Percentiles rank a stretch among this genome's conserved stretches.
phyloP scores from a whole-genome alignment of 2,888 invertebrate species.

The Ferrisia virgata region DNA sequence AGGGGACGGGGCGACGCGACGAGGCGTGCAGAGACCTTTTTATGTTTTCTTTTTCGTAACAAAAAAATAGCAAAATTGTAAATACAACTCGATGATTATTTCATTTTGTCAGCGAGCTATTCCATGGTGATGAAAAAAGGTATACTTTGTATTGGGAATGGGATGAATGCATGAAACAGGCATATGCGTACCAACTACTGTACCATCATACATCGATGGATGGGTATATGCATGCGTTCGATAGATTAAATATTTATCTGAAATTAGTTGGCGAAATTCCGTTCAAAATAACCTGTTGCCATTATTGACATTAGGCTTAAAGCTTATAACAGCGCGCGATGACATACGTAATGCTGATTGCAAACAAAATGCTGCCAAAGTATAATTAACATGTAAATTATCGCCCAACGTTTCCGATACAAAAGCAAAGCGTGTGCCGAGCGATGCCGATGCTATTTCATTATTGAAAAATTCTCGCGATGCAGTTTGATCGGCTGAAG shows the following conservation, averaged over 20 bases:
- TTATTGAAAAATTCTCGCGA: background rate
- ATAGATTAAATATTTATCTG: background rate
- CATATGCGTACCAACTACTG: no score
- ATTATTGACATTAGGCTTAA: slow-evolving; percentile 1
- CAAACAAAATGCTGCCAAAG: background rate
- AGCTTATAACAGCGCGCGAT: background rate
- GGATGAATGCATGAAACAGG: no score
- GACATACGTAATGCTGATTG: slow-evolving; percentile 1
- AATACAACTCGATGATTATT: background rate
- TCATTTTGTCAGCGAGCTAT: background rate
- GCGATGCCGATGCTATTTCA: no score
- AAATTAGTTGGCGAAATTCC: background rate
- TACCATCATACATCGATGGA: no score
- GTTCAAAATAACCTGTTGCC: slow-evolving; percentile 10
- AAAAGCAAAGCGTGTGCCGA: background rate
- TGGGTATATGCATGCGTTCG: no score
- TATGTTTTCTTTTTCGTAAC: background rate
- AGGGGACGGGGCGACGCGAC: no score
- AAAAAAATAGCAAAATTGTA: background rate
- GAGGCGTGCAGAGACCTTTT: no score
- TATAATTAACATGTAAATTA: slow-evolving; percentile 15
- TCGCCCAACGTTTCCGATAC: background rate
- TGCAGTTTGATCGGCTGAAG: background rate
- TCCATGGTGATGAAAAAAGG: background rate
- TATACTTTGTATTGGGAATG: no score